Evolutionary conservation across 2,888 invertebrate species (phyloP), one percentile per base, ranked within the genome.

Genomic region (Sialis fuliginosa): DNA sequence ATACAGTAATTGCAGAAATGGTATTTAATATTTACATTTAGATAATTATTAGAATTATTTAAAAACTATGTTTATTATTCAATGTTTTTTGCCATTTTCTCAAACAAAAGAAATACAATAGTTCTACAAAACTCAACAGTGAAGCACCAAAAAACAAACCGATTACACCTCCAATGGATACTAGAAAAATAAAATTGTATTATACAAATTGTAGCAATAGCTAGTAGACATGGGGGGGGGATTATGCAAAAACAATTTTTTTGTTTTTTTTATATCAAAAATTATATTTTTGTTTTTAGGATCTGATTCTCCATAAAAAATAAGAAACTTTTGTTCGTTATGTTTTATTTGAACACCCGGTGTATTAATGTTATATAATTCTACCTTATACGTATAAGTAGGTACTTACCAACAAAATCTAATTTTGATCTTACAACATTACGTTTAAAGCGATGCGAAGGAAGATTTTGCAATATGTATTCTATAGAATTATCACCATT

Each of bases 81-180:
- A 39, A 12, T 39, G 39, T 42, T 37, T 37, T 6, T 10, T 37
- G 6, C 13, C 31, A 33, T 46, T 52, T 54, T 50, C 73, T 61
- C 43, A 74, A 58, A 54, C 67, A 69, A n/a, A 74, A 56, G 37
- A 75, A 63, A 55, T 76, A 75, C 44, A 73, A 52, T 9, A 70
- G 64, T 60, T 77, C 76, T 9, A 75, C 64, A 39, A 72, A 63
- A 51, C 74, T 74, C 2, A 76, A 62, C 12, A 76, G 58, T 1
- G 76, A 76, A 13, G 75, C 76, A 13, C 75, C 76, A 52, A 75
- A 72, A 55, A 76, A 77, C 8, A 75, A 68, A 0, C 75, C 75
- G 1, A 70, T 70, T 0, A 73, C 69, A n/a, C 75, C 74, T 5
- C 76, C 76, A 42, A 75, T 63, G 49, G 75, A 75, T 53, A 76